Conservation (phyloP, 2,113 vertebrate species). For the Vulpes ferrilata region DNA sequence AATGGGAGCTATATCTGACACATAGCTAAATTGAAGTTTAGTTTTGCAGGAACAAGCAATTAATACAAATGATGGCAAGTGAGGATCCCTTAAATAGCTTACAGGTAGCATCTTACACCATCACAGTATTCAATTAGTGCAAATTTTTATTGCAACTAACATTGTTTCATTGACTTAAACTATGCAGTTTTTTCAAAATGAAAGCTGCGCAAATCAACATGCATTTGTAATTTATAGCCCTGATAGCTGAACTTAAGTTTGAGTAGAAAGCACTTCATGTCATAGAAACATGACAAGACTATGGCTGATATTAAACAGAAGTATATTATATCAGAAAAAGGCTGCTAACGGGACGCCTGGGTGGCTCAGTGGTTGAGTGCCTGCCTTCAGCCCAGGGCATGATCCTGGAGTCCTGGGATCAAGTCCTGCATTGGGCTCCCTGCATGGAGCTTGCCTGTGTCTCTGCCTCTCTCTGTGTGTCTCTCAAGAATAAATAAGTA, state of each 20-base stretch:
- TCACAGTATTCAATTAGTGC: background rate
- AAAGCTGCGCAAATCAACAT: background rate
- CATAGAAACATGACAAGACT: background rate
- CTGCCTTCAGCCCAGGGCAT: no score
- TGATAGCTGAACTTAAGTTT: background rate
- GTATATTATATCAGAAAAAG: background rate
- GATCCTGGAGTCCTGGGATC: no score
- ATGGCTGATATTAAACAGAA: background rate
- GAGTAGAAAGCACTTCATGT: background rate
- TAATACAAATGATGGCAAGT: conserved; percentile 1
- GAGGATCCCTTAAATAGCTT: background rate
- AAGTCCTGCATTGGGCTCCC: no score
- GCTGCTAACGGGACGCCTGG: no score
- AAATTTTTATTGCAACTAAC: background rate
- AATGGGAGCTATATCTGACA: background rate
- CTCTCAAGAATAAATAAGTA: no score
- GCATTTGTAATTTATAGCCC: background rate
- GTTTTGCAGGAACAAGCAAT: background rate
- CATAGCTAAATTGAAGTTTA: background rate
- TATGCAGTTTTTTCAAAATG: background rate
- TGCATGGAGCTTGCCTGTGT: no score
- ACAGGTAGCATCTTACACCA: background rate
- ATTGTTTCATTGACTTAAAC: background rate
- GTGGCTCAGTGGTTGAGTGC: no score
- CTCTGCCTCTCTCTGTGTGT: no score